Conservation (phyloP, 1,140 invertebrate genomes). For the Papilio machaon region DNA sequence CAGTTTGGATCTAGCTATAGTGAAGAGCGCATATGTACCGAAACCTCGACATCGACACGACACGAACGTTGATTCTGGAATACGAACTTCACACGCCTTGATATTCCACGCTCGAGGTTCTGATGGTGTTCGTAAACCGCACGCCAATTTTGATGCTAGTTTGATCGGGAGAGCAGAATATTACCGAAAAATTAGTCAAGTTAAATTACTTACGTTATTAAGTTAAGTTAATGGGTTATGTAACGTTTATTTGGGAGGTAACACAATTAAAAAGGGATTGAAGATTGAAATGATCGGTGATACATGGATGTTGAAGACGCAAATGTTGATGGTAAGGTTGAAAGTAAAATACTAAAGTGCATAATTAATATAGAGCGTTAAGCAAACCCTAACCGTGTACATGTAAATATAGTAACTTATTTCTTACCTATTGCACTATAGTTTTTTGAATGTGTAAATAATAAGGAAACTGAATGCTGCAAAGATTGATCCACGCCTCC, state of each 20-base stretch:
- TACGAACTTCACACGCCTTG: constrained; percentile 65
- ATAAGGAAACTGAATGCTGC: constrained; percentile 62
- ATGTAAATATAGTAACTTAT: neutral
- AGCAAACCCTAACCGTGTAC: neutral
- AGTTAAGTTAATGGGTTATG: neutral
- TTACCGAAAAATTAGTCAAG: constrained; percentile 16
- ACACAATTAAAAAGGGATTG: neutral
- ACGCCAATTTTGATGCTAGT: constrained; percentile 67
- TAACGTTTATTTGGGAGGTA: neutral
- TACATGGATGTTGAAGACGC: neutral
- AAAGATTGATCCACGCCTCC: constrained; percentile 50
- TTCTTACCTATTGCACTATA: constrained; percentile 70
- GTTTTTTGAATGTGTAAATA: constrained; percentile 71
- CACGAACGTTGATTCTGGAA: constrained; percentile 62
- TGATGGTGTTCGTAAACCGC: constrained; percentile 56
- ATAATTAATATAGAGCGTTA: neutral
- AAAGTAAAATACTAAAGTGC: neutral
- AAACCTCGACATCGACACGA: constrained; percentile 66
- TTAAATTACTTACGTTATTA: too few relatives aligned
- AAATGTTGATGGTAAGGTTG: neutral
- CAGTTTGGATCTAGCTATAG: constrained; percentile 64
- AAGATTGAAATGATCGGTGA: neutral
- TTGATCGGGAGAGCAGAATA: constrained; percentile 18
- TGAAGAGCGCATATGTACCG: constrained; percentile 68
- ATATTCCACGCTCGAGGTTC: constrained; percentile 64